These are phyloP conservation scores for Microplitis manilae DNA, from an alignment of 2,888 invertebrate genomes.

Conservation along the genomic window DNA sequence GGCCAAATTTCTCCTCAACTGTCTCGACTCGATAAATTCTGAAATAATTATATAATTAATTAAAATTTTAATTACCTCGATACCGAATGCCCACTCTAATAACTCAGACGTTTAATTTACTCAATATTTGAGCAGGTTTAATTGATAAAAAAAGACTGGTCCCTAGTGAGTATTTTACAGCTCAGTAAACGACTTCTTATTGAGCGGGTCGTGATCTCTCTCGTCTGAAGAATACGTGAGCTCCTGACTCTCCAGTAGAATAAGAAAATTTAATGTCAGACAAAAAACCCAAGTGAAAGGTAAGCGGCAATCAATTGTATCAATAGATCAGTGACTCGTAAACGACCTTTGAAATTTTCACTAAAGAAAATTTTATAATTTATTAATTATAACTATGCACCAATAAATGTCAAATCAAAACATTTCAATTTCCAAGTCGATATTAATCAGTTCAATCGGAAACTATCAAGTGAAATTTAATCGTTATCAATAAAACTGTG, in stretches of 20 bases:
- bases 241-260: conserved; percentile 5
- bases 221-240: not conserved
- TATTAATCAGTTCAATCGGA: too few species aligned
- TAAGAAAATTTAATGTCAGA: conserved; percentile 5
- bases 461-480: too few species aligned
- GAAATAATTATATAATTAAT: conserved; percentile 19
- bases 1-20: conserved; percentile 45
- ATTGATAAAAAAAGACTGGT: not conserved
- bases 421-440: too few species aligned
- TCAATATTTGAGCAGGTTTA: conserved; percentile 11
- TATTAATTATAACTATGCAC: not conserved
- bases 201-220: not conserved
- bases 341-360: conserved; percentile 28
- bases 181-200: conserved; percentile 3
- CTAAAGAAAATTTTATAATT: not conserved
- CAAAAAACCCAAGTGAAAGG: conserved; percentile 2
- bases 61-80: conserved; percentile 3
- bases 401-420: too few species aligned
- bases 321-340: conserved; percentile 24
- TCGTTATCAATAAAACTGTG: too few species aligned
- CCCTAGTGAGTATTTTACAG: not conserved
- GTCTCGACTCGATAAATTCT: conserved; percentile 45
- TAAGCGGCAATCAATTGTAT: not conserved
- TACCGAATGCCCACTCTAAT: not conserved
- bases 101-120: not conserved